phyloP scores from a whole-genome alignment of 2,113 vertebrate genomes.

The Mohoua ochrocephala region DNA sequence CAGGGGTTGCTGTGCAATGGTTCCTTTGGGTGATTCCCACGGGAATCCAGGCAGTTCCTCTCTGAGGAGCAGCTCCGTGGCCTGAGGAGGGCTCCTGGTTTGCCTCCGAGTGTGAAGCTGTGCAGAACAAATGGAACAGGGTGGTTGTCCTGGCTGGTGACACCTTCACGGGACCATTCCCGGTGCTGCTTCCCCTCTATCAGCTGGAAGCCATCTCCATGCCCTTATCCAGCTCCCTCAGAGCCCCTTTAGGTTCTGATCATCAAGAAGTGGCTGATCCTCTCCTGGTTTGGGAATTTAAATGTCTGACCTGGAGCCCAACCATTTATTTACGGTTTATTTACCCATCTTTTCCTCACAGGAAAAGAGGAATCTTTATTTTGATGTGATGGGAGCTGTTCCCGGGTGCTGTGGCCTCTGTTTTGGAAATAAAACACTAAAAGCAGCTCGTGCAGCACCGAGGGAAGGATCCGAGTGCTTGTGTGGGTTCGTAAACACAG shows the following conservation, averaged over 20 bases:
- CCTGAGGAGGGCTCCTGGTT: background rate
- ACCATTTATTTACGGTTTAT: background rate
- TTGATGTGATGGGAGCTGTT: background rate
- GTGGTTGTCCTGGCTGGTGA: background rate
- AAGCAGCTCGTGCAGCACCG: background rate
- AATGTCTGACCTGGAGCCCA: too few relatives aligned
- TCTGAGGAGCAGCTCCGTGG: background rate
- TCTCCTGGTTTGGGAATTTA: background rate
- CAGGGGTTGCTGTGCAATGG: background rate
- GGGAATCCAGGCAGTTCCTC: background rate
- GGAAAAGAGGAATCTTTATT: background rate
- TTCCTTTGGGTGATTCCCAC: background rate
- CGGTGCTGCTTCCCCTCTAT: background rate
- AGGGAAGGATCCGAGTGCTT: background rate
- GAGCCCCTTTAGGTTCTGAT: background rate
- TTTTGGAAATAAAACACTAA: background rate
- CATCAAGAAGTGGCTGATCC: background rate
- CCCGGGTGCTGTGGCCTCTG: background rate
- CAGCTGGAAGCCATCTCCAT: background rate
- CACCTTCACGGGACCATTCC: background rate
- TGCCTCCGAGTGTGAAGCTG: background rate
- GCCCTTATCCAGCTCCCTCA: background rate
- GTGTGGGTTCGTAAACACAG: background rate
- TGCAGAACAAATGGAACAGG: background rate
- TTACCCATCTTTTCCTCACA: background rate